phyloP scores from a whole-genome alignment of 2,797 vertebrate genomes.

The Otolemur crassicaudatus region DNA sequence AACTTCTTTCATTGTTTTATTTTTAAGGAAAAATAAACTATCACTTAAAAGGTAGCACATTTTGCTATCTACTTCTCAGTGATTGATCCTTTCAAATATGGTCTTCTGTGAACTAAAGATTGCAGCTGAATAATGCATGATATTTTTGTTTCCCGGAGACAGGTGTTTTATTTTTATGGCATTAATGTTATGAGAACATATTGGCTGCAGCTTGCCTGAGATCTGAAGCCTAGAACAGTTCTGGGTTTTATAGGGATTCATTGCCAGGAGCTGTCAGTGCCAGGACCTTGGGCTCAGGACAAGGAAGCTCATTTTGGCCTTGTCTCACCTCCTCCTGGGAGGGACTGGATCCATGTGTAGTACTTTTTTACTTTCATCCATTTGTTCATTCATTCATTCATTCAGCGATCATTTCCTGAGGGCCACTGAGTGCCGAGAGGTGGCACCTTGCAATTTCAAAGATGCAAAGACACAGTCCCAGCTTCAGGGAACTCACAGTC shows the following conservation, averaged over 20 bases:
- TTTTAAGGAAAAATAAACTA: not conserved
- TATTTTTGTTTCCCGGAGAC: not conserved
- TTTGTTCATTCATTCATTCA: not conserved
- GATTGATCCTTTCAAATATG: not conserved
- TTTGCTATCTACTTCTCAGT: not conserved
- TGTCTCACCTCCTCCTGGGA: fast-evolving
- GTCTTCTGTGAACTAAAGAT: not conserved
- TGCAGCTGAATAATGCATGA: not conserved
- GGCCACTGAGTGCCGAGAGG: not conserved
- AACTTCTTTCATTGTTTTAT: too few species aligned
- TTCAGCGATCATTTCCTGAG: fast-evolving
- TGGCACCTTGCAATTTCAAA: fast-evolving
- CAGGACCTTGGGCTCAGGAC: fast-evolving
- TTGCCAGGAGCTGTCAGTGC: not conserved
- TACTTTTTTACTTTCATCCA: fast-evolving
- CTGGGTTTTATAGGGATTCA: fast-evolving
- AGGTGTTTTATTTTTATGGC: not conserved
- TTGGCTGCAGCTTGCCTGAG: not conserved
- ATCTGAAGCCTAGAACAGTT: fast-evolving
- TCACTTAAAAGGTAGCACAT: too few species aligned
- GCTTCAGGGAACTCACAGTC: fast-evolving
- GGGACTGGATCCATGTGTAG: fast-evolving
- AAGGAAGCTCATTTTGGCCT: fast-evolving
- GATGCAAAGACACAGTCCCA: not conserved
- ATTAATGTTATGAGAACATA: not conserved